Base-by-base conservation (phyloP, 2,888 invertebrate species). In the Chaitophorus viminalis region DNA sequence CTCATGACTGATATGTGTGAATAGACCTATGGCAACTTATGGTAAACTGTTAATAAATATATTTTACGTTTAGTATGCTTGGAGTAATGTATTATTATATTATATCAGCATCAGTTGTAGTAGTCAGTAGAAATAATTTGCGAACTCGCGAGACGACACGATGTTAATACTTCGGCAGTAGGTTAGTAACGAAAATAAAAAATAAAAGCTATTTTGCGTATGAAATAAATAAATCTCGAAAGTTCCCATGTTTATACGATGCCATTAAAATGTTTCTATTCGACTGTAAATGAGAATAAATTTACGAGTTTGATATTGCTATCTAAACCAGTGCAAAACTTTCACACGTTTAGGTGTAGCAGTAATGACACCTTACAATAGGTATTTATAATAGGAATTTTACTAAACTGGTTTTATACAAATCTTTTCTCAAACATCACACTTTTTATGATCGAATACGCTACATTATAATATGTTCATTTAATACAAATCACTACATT, bases 281-380 rank as follows among this genome's bases (percentile, higher is more conserved):
- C 6, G 46, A 29, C 29, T 68, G 33, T 52, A 33, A 75, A 77
- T 18, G n/a, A 77, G 25, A 85, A 77, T 68, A 68, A 65, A 85
- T 77, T 33, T 85, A 85, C 25, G 65, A 17, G 46, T 76, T 46
- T 84, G 60, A 84, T 76, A 46, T 46, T 18, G 68, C 70, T 82
- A 76, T 84, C 39, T 84, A 85, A 77, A 85, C 76, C 84, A 85
- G 77, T 76, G 84, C 68, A 85, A 68, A 77, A 85, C 76, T 85
- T 85, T 85, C 77, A 84, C 84, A 76, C 84, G 65, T 84, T 68
- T 76, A 84, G 60, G 39, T 60, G 83, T 75, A 75, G 36, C 29
- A 74, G 78, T 84, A 84, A 84, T 68, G 84, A 84, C 76, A 84
- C 76, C 65, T 84, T 33, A 84, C 84, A 84, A 84, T 84, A 84